Evolutionary conservation across 2,888 invertebrate genomes (phyloP), one percentile per base, ranked within the genome.

Genomic region (Ophion ellenae): DNA sequence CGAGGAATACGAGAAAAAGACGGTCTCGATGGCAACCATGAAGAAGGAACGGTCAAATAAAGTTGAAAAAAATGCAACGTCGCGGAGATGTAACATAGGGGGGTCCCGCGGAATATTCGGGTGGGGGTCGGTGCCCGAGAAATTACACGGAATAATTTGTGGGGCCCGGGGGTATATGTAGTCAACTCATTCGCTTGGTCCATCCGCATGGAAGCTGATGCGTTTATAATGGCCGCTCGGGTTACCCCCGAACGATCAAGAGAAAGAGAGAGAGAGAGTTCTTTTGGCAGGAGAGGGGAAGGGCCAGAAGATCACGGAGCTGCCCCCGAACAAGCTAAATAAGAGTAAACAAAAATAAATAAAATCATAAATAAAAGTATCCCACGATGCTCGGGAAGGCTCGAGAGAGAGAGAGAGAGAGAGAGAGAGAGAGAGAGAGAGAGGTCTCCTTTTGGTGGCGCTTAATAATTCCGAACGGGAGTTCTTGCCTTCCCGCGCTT

Each of bases 151-250:
- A 92, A 92, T 93, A 92, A 92, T 92, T 90, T 91, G 90, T 92
- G 91, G 91, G 90, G 91, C 91, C 88, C 87, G 86, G 90, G 47
- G 89, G 83, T 89, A 84, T 87, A 84, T 73, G 61, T 57, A 74
- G 76, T 76, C 73, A 74, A 40, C 80, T 76, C 80, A 66, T 67
- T 86, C 85, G 75, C 87, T 87, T 61, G 84, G 81, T 77, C 79
- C 83, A 71, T 47, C 47, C 47, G 84, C 87, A 86, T 84, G 87
- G 83, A 83, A 69, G 90, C 90, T 93, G 93, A 93, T 93, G 92
- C 92, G 93, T 93, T 93, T 93, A 93, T 93, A 93, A 93, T 93
- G 91, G 92, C 91, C 90, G 91, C 91, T 92, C 90, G 90, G 91
- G 89, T 93, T 92, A 92, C 92, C 92, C 91, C 84, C 83, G 88